A percentile compares a stretch with the other conserved stretches of the same genome.
Evolutionary conservation across 2,113 vertebrate genomes (phyloP).

Genomic region (Macroglossus sobrinus): DNA sequence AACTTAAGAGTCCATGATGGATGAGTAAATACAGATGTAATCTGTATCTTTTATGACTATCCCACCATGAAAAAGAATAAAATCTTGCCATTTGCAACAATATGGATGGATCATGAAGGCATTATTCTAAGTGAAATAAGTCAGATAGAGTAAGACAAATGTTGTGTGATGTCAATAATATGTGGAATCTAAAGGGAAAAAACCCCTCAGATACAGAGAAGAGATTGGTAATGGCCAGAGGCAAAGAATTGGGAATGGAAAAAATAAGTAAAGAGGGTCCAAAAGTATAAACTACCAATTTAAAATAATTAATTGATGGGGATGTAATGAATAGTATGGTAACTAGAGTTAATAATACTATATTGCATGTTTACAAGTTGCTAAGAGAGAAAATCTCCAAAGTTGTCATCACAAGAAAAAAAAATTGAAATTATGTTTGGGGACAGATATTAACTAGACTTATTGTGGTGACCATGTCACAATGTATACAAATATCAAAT

Average conservation of each 20-base stretch:
- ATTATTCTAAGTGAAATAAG: background rate
- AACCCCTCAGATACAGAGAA: background rate
- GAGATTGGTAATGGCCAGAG: background rate
- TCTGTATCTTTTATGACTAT: no score
- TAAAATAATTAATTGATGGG: background rate
- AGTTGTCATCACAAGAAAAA: no score
- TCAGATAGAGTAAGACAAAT: background rate
- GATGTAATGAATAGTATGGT: background rate
- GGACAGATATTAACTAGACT: no score
- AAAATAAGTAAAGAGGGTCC: background rate
- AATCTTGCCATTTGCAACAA: background rate
- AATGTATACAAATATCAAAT: background rate
- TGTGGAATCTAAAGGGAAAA: background rate
- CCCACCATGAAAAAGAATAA: background rate
- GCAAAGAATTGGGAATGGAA: background rate
- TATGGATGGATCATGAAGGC: background rate
- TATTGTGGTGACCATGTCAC: no score
- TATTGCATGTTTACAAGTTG: no score
- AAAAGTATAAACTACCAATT: background rate
- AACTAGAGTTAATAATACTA: background rate
- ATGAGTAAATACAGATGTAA: background rate
- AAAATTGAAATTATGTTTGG: no score
- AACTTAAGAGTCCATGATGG: background rate
- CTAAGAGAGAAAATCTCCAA: no score
- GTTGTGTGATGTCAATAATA: background rate